phyloP scores from a whole-genome alignment of 2,888 invertebrate genomes.

The Cephus rjabovi region DNA sequence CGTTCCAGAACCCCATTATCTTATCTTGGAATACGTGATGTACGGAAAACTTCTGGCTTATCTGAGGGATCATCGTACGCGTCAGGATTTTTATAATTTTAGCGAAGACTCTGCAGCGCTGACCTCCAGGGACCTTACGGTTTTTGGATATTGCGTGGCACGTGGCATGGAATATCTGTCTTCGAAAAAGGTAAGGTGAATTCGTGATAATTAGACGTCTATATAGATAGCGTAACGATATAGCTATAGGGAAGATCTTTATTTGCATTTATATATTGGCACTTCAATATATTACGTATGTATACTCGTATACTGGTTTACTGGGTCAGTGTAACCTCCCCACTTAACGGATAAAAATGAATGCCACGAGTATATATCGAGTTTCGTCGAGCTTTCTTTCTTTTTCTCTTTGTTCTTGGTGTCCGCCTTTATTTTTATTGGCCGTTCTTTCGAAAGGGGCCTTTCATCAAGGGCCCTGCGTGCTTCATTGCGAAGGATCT shows the following conservation, averaged over 20 bases:
- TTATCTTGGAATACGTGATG: conserved; percentile 89
- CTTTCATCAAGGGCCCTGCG: background rate
- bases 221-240: background rate
- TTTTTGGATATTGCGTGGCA: conserved; percentile 85
- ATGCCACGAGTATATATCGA: background rate
- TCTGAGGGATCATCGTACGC: conserved; percentile 74
- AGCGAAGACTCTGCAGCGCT: conserved; percentile 75
- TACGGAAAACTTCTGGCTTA: conserved; percentile 84
- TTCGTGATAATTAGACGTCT: background rate
- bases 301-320: conserved; percentile 4
- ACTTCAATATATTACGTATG: background rate
- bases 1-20: conserved; percentile 81
- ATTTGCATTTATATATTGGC: background rate
- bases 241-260: background rate
- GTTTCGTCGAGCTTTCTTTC: background rate
- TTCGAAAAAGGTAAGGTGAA: conserved; percentile 77
- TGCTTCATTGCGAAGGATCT: background rate
- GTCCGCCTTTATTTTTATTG: background rate
- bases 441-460: background rate
- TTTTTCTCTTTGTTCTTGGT: background rate
- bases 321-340: background rate
- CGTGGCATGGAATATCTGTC: conserved; percentile 88
- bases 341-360: background rate
- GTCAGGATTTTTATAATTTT: conserved; percentile 72
- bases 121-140: conserved; percentile 80